Evolutionary conservation across 2,113 vertebrate species (phyloP), one percentile per base, ranked within the genome.

Genomic region (Noctilio leporinus): DNA sequence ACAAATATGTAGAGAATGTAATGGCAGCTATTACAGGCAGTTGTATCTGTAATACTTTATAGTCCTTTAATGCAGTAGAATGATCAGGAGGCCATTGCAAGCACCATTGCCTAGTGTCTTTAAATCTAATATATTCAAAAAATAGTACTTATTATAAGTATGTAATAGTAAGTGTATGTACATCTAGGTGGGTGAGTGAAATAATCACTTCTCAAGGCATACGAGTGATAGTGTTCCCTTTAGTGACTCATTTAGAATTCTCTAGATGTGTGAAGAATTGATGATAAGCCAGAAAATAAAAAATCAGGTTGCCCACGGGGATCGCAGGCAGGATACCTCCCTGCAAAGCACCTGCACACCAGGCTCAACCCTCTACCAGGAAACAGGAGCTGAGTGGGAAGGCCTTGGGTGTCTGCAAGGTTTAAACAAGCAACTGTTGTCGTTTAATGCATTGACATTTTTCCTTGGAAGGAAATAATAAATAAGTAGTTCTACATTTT

Each of bases 401-500:
- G 16, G 20, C 11, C 64, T 53, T 26, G 45, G 12, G 47, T 47
- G 10, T 85, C 38, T 80, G 5, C 6, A 94, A 45, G 80, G 10
- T 93, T 93, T 43, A 49, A 93, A 86, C n/a, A 24, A 87, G 40
- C 14, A 93, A 80, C 40, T 85, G 22, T 33, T 89, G 83, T 77
- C 86, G 76, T 65, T 65, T 72, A 59, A 77, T 20, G 26, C 38
- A 10, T 45, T 87, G 38, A 30, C 47, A 82, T 33, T 49, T 73
- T 90, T 47, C 38, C 43, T 76, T 87, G 76, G 40, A 20, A 90
- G 45, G 43, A 11, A 91, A 86, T 43, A 86, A 81, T 95, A 86
- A 92, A 95, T 92, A 95, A 94, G 43, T 53, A 78, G 64, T 73
- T 64, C 70, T 84, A 62, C 51, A 51, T 77, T n/a, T 87, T 75